Base-by-base conservation (phyloP, 2,888 invertebrate species). In the Agrilus cyanescens region DNA sequence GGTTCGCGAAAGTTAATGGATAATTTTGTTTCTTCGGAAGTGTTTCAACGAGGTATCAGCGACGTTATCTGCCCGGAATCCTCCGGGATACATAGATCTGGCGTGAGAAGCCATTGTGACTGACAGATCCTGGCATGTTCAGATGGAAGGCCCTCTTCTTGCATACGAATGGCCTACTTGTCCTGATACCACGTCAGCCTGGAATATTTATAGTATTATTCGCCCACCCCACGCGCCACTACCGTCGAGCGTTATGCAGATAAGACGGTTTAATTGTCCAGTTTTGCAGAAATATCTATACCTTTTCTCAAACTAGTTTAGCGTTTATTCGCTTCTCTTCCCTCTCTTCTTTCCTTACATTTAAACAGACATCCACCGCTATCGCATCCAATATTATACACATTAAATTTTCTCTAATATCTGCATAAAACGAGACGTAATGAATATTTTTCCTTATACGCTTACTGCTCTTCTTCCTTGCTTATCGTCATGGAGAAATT, bases 141-240 rank as follows among this genome's bases (percentile, higher is more conserved):
- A 64, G 66, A 66, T 62, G 66, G 63, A 65, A 65, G 60, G 59
- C 61, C 60, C 59, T 60, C 55, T 58, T 57, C 59, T 58, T 63
- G 66, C 66, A 66, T 66, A 63, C 62, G 62, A 64, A 65, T 64
- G 57, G 63, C 63, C 65, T 65, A 63, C 62, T 64, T 63, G 60
- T 57, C 55, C 54, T 56, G 57, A 59, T 58, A 57, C 57, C 56
- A 57, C 60, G 61, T 62, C 61, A 58, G 56, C 48, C 53, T 44
- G 52, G 51, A 47, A 53, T 53, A 57, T 62, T 62, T 63, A 62
- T 63, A 61, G 60, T 56, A 57, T 54, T 54, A 48, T 50, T 52
- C 50, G 47, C 49, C 52, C 53, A 54, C 54, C 51, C 51, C 53
- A 53, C 58, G 58, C 57, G 57, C 55, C 57, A 57, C 58, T 58